These are phyloP conservation scores for Galerucella calmariensis DNA, from an alignment of 2,888 invertebrate species.

Conservation along the genomic window DNA sequence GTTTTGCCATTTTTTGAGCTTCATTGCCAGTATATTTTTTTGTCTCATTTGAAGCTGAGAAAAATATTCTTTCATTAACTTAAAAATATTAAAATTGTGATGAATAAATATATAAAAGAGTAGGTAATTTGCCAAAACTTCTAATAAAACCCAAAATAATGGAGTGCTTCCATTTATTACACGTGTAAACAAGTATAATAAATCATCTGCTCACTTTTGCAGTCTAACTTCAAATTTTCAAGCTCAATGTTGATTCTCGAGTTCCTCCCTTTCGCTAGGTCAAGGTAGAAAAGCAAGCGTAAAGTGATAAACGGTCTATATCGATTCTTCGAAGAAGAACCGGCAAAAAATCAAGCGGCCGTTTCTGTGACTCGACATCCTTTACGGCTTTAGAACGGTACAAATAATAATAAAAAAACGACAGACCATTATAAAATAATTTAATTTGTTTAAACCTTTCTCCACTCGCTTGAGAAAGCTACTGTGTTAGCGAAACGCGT, in stretches of 20 bases:
- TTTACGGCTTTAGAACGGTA: background rate
- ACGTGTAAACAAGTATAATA: background rate
- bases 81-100: no score
- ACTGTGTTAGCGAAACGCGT: no score
- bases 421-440: background rate
- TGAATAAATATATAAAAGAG: no score
- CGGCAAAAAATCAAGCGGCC: constrained; percentile 48
- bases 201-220: constrained; percentile 28
- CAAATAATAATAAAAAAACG: background rate
- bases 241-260: constrained; percentile 25
- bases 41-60: no score
- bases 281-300: constrained; percentile 54
- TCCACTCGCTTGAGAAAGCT: no score
- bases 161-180: background rate
- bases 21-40: no score
- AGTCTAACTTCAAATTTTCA: constrained; percentile 27
- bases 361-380: constrained; percentile 7
- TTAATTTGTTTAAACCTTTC: no score
- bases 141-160: background rate
- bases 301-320: constrained; percentile 55
- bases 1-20: no score
- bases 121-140: background rate
- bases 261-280: constrained; percentile 54
- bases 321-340: constrained; percentile 44
- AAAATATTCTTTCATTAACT: no score